Base-by-base conservation (phyloP, 2,113 vertebrate genomes). In the Amphilophus citrinellus region DNA sequence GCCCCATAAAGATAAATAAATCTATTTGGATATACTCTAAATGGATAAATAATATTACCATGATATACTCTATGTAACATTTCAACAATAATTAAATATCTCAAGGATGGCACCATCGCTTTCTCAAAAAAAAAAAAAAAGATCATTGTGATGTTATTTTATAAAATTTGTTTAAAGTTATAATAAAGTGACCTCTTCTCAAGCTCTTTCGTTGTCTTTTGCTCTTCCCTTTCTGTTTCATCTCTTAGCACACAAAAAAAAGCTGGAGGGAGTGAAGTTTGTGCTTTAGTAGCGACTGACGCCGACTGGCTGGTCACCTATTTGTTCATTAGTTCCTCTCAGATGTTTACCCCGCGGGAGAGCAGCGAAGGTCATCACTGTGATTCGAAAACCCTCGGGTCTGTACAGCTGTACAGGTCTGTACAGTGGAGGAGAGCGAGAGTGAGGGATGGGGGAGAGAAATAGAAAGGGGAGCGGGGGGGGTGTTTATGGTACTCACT, bases 31-130 rank as follows among this genome's bases (percentile, higher is more conserved):
- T 94, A 94, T 90, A 92, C 53, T 94, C 90, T 93, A 88, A 89
- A 91, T 90, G 86, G 87, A 91, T 91, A 93, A 94, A 94, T 92
- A 90, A 91, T 94, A 84, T 87, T 77, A 83, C 53, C 77, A 91
- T 90, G 80, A 84, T 93, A 94, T 91, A 91, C 53, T 86, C 77
- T 93, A 86, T 88, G 60, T 84, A 87, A 86, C 27, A 85, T 77
- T 86, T 89, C 6, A 89, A 86, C 61, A 89, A 82, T 87, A 92
- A 76, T 84, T 84, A 87, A 81, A 92, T 89, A 90, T 90, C 83
- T 90, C 81, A 93, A 89, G 89, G 88, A 95, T 95, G 94, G 95
- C 95, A 95, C 94, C 92, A 91, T 95, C 86, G 83, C 88, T 90
- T 89, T 89, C 90, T 92, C 68, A 82, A 88, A 82, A 85, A 79